Evolutionary conservation across 35 echinoderm and acorn worm genomes (phyloP), one percentile per base, ranked within the genome.

Genomic region (Antedon bifida): DNA sequence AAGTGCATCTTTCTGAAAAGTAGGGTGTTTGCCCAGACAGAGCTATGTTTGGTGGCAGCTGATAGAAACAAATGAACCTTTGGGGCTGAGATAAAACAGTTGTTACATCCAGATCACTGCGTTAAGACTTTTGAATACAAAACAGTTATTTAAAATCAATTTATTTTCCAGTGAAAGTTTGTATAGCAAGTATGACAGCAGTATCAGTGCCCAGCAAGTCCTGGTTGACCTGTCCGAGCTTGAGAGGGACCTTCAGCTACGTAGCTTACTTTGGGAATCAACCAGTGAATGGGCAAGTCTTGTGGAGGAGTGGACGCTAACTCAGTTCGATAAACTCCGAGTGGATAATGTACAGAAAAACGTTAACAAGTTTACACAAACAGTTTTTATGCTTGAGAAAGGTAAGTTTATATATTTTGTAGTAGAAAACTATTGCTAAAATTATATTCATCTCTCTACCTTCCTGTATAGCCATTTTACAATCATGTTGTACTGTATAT

Each of bases 351-450:
- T 99, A 74, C 95, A 99, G 90, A 99, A 99, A 77, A 92, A 99
- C 80, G 95, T 99, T 82, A 99, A 85, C 83, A 99, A 92, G 82
- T 99, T 99, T 56, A 99, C 95, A 31, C 95, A 99, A 81, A 99
- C 95, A 17, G 95, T 99, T 30, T 99, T 92, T 76, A 99, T 99
- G 95, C 83, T 99, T 39, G 95, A 99, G 78, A 99, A 99, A 90
- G 95, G 95, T 99, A 75, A 32, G 73, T 23, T 46, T 12, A 85
- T 55, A 34, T 19, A 3, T 79, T 13, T 83, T 73, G 31, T 29
- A 30, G 13, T 32, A 76, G 3, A 76, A 4, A 76, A 28, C 5
- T 8, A 76, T 76, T 73, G 51, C 13, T 14, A 16, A 73, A 73
- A 16, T 28, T 14, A 73, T 73, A 73, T 73, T 73, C 28, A 73